A percentile compares a stretch with the other conserved stretches of the same genome.
Evolutionary conservation across 2,113 vertebrate species (phyloP).

Genomic region (Dipodomys stephensi): DNA sequence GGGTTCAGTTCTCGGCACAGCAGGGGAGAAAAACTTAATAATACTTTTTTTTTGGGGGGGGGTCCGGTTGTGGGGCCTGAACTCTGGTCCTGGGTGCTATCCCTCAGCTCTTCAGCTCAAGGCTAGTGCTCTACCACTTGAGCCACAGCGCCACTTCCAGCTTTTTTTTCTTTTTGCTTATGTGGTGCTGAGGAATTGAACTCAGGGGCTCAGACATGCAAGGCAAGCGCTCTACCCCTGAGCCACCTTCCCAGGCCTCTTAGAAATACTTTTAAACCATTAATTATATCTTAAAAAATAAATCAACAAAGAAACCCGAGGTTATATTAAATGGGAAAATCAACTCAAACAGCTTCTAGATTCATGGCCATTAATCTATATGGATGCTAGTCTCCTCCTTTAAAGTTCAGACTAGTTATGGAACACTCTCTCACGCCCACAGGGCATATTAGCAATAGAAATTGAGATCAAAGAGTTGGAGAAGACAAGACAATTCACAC

Average conservation of each 20-base stretch:
- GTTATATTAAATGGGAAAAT: constrained; percentile 63
- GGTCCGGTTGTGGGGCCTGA: too few relatives aligned
- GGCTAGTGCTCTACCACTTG: too few relatives aligned
- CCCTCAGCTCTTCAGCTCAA: too few relatives aligned
- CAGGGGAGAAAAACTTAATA: neutral
- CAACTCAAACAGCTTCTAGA: constrained; percentile 27
- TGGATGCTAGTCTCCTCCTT: constrained; percentile 55
- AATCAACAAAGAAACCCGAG: constrained; percentile 33
- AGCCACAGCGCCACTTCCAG: too few relatives aligned
- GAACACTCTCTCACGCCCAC: constrained; percentile 31
- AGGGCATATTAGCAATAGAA: constrained; percentile 47
- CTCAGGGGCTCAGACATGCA: too few relatives aligned
- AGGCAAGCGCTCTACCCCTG: too few relatives aligned
- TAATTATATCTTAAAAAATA: constrained; percentile 58
- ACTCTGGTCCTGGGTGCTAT: too few relatives aligned
- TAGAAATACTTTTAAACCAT: neutral
- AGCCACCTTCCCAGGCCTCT: too few relatives aligned
- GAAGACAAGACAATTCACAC: neutral
- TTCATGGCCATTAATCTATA: constrained; percentile 21
- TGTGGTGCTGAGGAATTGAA: too few relatives aligned
- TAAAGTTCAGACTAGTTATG: constrained; percentile 39
- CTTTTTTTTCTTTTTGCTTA: too few relatives aligned
- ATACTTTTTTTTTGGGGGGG: neutral
- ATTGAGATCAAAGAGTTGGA: constrained; percentile 29
- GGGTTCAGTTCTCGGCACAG: neutral